These are phyloP conservation scores for Phoeniculus purpureus DNA, from an alignment of 2,797 vertebrate species.

Conservation along the genomic window DNA sequence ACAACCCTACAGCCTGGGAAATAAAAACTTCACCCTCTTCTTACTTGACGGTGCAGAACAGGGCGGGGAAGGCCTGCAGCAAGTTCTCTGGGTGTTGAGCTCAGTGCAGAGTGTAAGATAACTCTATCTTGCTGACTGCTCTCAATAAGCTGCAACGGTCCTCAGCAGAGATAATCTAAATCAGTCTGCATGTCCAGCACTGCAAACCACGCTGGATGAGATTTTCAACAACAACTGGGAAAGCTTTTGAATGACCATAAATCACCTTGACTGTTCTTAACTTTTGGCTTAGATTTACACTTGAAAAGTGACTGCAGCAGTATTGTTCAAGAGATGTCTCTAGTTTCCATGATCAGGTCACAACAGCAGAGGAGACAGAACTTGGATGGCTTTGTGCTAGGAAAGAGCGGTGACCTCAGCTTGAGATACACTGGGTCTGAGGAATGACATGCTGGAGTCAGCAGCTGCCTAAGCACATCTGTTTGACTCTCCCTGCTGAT, in stretches of 20 bases:
- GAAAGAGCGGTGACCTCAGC: conserved; percentile 73
- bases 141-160: neutral
- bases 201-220: neutral
- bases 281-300: conserved; percentile 60
- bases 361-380: conserved; percentile 59
- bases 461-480: conserved; percentile 40
- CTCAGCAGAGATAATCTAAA: neutral
- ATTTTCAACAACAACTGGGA: conserved; percentile 43
- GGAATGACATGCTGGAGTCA: conserved; percentile 20
- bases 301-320: conserved; percentile 60
- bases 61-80: neutral
- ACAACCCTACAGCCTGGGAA: neutral
- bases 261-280: conserved; percentile 52
- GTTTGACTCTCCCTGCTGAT: conserved; percentile 46
- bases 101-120: neutral
- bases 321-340: conserved; percentile 51
- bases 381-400: conserved; percentile 60
- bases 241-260: conserved; percentile 40
- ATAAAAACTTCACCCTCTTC: neutral
- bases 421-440: conserved; percentile 25
- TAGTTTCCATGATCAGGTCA: conserved; percentile 62
- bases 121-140: neutral
- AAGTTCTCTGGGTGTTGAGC: neutral
- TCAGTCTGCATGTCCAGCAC: neutral
- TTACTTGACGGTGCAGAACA: neutral